Percentiles rank a stretch among this genome's conserved stretches.
Evolutionary conservation across 2,797 vertebrate genomes (phyloP).

Genomic region (Pachyuromys duprasi): DNA sequence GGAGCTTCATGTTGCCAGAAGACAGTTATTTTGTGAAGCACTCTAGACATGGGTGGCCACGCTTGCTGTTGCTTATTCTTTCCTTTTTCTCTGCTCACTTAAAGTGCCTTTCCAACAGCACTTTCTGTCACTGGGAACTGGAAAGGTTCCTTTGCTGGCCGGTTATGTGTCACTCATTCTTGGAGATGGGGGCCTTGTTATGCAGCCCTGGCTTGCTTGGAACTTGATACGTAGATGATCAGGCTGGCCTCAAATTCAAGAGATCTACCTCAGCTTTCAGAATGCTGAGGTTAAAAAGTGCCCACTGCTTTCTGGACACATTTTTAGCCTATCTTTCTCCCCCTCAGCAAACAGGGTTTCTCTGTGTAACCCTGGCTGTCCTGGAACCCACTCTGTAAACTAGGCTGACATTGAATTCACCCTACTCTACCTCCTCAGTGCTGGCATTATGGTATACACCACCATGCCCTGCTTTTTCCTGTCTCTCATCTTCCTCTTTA

Average conservation of each 20-base stretch:
- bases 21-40: constrained; percentile 63
- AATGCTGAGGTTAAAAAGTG: not conserved
- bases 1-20: constrained; percentile 45
- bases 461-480: too few relatives aligned
- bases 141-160: constrained; percentile 3
- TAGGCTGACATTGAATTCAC: not conserved
- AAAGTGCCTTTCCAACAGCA: not conserved
- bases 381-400: not conserved
- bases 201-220: not conserved
- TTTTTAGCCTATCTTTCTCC: not conserved
- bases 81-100: not conserved
- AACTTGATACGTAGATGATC: not conserved
- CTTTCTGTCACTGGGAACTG: constrained; percentile 10
- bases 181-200: not conserved
- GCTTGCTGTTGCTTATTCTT: constrained; percentile 37
- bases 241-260: not conserved
- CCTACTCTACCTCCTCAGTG: not conserved
- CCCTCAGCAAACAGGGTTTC: not conserved
- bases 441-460: not conserved
- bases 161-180: not conserved
- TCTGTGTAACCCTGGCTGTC: not conserved
- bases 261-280: not conserved
- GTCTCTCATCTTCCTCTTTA: too few relatives aligned
- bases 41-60: not conserved
- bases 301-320: not conserved